Evolutionary conservation across 2,797 vertebrate species (phyloP).

Genomic region (Amblyraja radiata): DNA sequence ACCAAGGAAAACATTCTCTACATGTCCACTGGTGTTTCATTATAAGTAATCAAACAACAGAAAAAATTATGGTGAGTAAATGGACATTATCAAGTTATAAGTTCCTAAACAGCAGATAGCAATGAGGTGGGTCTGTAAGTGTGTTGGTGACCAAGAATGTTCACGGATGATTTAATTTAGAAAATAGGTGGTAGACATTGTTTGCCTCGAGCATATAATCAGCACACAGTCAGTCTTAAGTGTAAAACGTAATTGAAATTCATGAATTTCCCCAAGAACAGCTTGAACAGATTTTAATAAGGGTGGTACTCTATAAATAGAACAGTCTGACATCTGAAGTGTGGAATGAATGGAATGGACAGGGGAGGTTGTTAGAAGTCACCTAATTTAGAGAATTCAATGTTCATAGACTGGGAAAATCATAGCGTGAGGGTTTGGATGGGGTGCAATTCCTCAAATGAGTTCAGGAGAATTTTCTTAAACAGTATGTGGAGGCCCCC

Average conservation of each 20-base stretch:
- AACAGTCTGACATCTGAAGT: neutral
- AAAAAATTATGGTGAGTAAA: neutral
- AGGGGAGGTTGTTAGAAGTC: no score
- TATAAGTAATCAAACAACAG: neutral
- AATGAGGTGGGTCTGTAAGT: neutral
- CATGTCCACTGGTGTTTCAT: neutral
- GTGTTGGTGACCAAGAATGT: conserved; percentile 10
- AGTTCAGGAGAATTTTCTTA: no score
- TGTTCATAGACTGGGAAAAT: no score
- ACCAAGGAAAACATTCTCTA: neutral
- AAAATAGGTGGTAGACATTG: conserved; percentile 4
- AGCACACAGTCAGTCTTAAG: neutral
- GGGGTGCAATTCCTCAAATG: no score
- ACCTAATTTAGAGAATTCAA: no score
- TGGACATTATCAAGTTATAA: neutral
- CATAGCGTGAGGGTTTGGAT: no score
- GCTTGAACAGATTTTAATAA: conserved; percentile 11
- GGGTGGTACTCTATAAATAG: neutral
- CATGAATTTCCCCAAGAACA: conserved; percentile 8
- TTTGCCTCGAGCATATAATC: conserved; percentile 19
- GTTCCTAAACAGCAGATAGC: neutral
- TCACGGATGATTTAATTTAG: conserved; percentile 11
- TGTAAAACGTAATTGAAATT: conserved; percentile 32
- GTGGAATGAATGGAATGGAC: no score
- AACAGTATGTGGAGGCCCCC: no score